These are phyloP conservation scores for Xyrauchen texanus DNA, from an alignment of 2,113 vertebrate species.

Conservation along the genomic window DNA sequence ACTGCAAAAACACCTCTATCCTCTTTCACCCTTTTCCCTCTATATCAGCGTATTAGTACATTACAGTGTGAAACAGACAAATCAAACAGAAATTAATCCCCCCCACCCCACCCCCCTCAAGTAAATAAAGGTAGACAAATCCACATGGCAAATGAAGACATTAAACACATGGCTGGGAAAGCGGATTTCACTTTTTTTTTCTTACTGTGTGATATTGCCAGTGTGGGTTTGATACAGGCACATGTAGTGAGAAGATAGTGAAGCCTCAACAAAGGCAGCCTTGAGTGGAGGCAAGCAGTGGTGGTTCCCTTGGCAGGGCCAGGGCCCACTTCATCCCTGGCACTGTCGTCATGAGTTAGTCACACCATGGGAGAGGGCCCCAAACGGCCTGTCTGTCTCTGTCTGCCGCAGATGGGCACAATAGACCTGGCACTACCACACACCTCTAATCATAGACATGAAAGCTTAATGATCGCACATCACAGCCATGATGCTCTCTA, in stretches of 20 bases:
- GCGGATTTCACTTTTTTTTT: slow-evolving; percentile 56
- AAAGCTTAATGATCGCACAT: slow-evolving; percentile 48
- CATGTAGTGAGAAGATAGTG: slow-evolving; percentile 70
- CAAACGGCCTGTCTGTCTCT: slow-evolving; percentile 46
- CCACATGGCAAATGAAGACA: slow-evolving; percentile 62
- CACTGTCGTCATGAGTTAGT: slow-evolving; percentile 72
- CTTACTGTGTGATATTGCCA: slow-evolving; percentile 62
- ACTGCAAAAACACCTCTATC: neutral
- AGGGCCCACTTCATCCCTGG: slow-evolving; percentile 60
- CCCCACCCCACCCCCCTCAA: neutral
- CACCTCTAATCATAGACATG: slow-evolving; percentile 36
- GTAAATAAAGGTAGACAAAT: slow-evolving; percentile 34
- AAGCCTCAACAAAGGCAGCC: slow-evolving; percentile 60
- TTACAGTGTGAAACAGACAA: neutral
- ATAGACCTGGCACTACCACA: slow-evolving; percentile 55
- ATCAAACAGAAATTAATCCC: neutral
- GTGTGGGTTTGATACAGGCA: slow-evolving; percentile 55
- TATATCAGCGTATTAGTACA: neutral
- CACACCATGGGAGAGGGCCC: slow-evolving; percentile 67
- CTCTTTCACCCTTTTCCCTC: neutral
- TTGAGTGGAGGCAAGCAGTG: slow-evolving; percentile 54
- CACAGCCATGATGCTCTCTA: neutral
- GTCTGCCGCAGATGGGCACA: slow-evolving; percentile 47
- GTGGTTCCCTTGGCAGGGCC: slow-evolving; percentile 56
- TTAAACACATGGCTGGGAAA: slow-evolving; percentile 42